Percentiles rank a stretch among this genome's conserved stretches.
Conservation (phyloP, 1,140 invertebrate genomes). For the Helicorthomorpha holstii region DNA sequence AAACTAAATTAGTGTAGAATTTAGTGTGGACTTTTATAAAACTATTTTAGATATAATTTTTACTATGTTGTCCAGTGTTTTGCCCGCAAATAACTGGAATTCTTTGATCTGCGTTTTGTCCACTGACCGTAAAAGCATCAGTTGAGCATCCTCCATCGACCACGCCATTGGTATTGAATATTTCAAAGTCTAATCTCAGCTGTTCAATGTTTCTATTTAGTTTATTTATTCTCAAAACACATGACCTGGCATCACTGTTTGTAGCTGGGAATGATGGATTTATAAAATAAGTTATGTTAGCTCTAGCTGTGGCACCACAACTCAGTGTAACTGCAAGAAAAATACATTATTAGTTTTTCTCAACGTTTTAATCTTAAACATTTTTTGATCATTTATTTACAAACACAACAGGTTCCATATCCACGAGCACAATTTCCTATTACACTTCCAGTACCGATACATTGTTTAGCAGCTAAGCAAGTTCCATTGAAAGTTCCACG, state of each 20-base stretch:
- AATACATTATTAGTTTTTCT: background rate
- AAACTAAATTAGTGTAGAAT: constrained; percentile 30
- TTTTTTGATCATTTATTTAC: background rate
- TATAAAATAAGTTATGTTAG: background rate
- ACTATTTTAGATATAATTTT: constrained; percentile 10
- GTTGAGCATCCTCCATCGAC: constrained; percentile 48
- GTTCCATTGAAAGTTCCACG: background rate
- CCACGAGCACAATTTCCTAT: background rate
- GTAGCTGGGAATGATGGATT: background rate
- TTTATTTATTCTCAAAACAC: background rate
- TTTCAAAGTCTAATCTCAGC: constrained; percentile 58
- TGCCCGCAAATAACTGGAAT: constrained; percentile 58
- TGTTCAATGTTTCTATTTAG: constrained; percentile 42
- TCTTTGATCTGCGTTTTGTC: constrained; percentile 46
- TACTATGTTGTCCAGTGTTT: constrained; percentile 57
- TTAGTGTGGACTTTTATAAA: background rate
- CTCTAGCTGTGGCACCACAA: constrained; percentile 8
- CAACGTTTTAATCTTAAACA: background rate
- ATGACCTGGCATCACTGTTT: background rate
- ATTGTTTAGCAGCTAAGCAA: background rate
- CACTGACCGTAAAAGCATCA: constrained; percentile 49
- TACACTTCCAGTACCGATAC: background rate
- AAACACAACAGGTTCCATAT: background rate
- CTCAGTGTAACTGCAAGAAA: constrained; percentile 43
- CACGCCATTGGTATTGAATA: constrained; percentile 27